These are phyloP conservation scores for Neoascia interrupta DNA, from an alignment of 2,888 invertebrate genomes.

Conservation along the genomic window DNA sequence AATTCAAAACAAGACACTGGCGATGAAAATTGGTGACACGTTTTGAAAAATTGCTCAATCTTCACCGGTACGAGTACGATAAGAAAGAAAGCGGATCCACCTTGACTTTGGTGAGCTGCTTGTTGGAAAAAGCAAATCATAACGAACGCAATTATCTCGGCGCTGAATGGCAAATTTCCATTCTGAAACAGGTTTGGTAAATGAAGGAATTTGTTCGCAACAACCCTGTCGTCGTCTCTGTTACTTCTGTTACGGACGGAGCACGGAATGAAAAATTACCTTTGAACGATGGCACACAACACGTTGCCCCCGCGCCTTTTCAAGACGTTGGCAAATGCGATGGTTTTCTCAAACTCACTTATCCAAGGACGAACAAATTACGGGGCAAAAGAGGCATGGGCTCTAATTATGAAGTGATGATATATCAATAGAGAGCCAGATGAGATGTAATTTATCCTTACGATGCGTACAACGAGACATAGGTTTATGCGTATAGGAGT, in stretches of 20 bases:
- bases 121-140: not conserved
- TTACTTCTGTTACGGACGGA: too few species aligned
- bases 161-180: slow-evolving; percentile 19
- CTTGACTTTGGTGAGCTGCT: not conserved
- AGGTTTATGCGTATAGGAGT: slow-evolving; percentile 1
- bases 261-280: slow-evolving; percentile 11
- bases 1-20: slow-evolving; percentile 7
- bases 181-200: slow-evolving; percentile 11
- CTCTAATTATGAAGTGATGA: slow-evolving; percentile 38
- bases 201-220: slow-evolving; percentile 12
- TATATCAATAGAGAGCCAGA: slow-evolving; percentile 11
- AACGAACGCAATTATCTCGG: slow-evolving; percentile 18
- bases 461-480: not conserved
- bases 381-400: not conserved
- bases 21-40: slow-evolving; percentile 4
- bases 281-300: slow-evolving; percentile 10
- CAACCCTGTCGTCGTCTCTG: too few species aligned
- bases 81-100: not conserved
- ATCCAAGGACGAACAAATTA: not conserved
- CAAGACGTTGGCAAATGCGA: not conserved
- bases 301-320: not conserved
- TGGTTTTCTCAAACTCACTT: not conserved
- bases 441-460: too few species aligned
- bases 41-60: slow-evolving; percentile 17
- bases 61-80: slow-evolving; percentile 1